Conservation (phyloP, 2,113 vertebrate genomes). For the Epinephelus cyanopodus region DNA sequence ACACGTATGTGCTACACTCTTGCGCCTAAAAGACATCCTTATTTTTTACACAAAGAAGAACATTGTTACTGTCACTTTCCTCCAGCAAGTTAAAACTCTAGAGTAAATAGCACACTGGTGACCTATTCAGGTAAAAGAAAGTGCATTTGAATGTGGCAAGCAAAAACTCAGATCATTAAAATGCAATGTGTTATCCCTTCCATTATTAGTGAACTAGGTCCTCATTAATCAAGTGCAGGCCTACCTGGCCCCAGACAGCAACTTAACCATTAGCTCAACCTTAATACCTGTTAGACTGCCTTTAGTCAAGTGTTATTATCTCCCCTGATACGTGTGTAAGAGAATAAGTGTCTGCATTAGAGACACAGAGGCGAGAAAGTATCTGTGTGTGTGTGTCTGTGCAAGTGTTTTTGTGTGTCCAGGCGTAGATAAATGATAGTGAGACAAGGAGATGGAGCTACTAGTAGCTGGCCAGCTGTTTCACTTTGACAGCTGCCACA, state of each 20-base stretch:
- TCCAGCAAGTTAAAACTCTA: constrained; percentile 13
- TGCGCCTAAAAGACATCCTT: neutral
- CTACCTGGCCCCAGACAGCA: constrained; percentile 53
- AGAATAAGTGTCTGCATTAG: constrained; percentile 13
- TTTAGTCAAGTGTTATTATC: constrained; percentile 64
- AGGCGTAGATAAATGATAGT: constrained; percentile 75
- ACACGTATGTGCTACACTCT: neutral
- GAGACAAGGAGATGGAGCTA: constrained; percentile 61
- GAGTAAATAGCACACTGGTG: constrained; percentile 9
- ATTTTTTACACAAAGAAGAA: constrained; percentile 6
- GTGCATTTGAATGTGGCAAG: constrained; percentile 8
- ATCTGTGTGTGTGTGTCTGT: constrained; percentile 3
- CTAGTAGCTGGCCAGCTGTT: constrained; percentile 77
- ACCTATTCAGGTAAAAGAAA: neutral
- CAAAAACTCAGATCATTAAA: constrained; percentile 48
- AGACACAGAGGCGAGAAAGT: constrained; percentile 1
- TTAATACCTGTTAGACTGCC: constrained; percentile 66
- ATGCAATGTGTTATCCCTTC: constrained; percentile 30
- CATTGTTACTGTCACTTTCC: neutral
- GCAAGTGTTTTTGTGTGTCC: constrained; percentile 25
- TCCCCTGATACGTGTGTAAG: constrained; percentile 55
- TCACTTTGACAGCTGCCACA: constrained; percentile 75
- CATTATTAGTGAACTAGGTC: constrained; percentile 51
- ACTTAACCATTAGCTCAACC: constrained; percentile 74
- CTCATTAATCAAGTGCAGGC: constrained; percentile 72